Base-by-base conservation (phyloP, 2,797 vertebrate species). In the Scarus forsteni region DNA sequence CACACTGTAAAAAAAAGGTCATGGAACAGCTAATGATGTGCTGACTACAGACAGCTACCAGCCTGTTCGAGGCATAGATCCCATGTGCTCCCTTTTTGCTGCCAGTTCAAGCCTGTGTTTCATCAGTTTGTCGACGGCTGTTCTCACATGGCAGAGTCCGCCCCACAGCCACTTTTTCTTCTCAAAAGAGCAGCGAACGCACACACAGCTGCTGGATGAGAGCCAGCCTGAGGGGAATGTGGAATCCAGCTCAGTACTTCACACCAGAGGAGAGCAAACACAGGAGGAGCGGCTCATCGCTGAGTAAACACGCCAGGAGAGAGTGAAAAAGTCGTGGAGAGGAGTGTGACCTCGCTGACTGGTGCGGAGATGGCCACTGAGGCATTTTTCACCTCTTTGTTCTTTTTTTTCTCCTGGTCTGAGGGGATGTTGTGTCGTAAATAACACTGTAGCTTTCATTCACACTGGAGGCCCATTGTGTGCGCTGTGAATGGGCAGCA, bases 391-490 rank as follows among this genome's bases (percentile, higher is more conserved):
- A 77, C 59, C 58, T 79, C 86, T 89, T 92, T 90, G 80, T 77
- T 75, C 76, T 49, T 40, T 85, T 65, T 43, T 77, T 44, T 43
- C 42, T 51, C 51, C 53, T 16, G 19, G 6, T 76, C 75, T 82
- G 66, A 89, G 88, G 88, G 89, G 88, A 89, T 79, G 85, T 73
- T 68, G 77, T 80, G 87, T 90, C 63, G 73, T 93, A 93, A 94
- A 94, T 91, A 88, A 90, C 87, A 83, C 77, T 75, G 87, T 70
- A 70, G 85, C 80, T 84, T 91, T 90, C 89, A 88, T 86, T 84
- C 83, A 75, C 71, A 85, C 78, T 70, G 82, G 77, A 80, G 75
- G 71, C 67, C 90, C 83, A 92, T 93, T 94, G 93, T 94, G 85
- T 74, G 59, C 7, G 60, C 71, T n/a, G 60, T 94, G 92, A 94